Conservation (phyloP, 2,797 vertebrate species). For the Propithecus perrieri region DNA sequence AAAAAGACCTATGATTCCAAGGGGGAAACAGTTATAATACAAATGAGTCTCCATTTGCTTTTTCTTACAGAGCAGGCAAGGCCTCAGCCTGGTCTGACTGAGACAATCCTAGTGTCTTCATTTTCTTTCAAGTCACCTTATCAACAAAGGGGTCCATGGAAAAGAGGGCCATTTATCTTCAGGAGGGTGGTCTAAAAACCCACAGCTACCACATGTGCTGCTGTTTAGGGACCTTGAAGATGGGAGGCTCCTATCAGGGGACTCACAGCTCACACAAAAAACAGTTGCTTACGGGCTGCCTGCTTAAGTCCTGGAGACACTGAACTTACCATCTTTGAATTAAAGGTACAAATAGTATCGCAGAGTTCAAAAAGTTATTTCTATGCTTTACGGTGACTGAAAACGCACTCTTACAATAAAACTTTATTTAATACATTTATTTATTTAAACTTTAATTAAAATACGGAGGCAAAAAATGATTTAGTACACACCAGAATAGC, state of each 20-base stretch:
- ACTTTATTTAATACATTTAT: background rate
- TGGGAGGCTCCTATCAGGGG: background rate
- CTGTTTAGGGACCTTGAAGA: background rate
- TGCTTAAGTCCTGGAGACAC: background rate
- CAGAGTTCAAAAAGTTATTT: background rate
- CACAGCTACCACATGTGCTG: background rate
- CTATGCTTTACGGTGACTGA: background rate
- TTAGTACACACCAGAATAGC: background rate
- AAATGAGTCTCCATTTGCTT: background rate
- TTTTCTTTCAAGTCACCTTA: background rate
- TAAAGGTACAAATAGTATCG: background rate
- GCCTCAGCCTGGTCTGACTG: background rate
- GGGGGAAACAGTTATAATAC: background rate
- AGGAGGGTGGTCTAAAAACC: background rate
- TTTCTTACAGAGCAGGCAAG: background rate
- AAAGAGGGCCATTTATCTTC: background rate
- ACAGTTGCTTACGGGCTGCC: background rate
- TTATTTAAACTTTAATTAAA: constrained; percentile 41
- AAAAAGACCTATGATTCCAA: background rate
- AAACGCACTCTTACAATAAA: background rate
- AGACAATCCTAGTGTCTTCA: fast-evolving
- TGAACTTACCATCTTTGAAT: background rate
- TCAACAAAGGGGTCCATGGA: background rate
- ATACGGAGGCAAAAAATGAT: constrained; percentile 13
- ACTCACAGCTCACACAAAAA: background rate